Evolutionary conservation across 2,797 vertebrate species (phyloP), one percentile per base, ranked within the genome.

Genomic region (Clarias platycephalus): DNA sequence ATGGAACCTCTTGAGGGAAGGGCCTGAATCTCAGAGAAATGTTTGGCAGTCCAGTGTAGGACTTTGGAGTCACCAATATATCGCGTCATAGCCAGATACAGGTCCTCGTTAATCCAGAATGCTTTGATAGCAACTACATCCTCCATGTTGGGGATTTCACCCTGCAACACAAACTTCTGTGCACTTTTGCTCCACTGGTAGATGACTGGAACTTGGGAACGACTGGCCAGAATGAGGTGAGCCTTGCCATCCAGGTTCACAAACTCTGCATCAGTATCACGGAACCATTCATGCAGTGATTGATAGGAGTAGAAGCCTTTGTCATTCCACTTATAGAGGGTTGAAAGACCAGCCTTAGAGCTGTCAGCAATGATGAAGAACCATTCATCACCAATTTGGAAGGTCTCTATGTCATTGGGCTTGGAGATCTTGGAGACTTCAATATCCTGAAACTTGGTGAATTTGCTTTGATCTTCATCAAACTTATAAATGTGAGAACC

Each of bases 401-500:
- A 99, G 0, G 96, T 93, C 83, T 99, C 98, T 0, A 98, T 98
- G 90, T 99, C 98, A 1, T 99, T 99, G 80, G 98, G 98, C 91
- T 99, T 99, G 92, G 98, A 99, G 88, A 99, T 98, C 87, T 96
- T 97, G 77, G 97, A 98, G 13, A 96, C 97, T 89, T 99, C 98
- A 0, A 98, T 99, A 91, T 99, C 98, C 86, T 99, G 98, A 93
- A 99, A 99, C 91, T 99, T 99, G 92, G 95, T 96, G 91, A 99
- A 99, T 83, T 96, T 96, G 86, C 96, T 98, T 95, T 98, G 98
- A 93, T 96, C 97, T 83, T 99, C 98, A 0, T 99, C 97, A 55
- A 99, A 98, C 90, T 95, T 97, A 92, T 99, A 99, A 90, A 99
- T 99, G 93, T 98, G 97, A 66, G 98, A 99, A 82, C 98, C 98